Percentiles rank a stretch among this genome's conserved stretches.
These are phyloP conservation scores for Amblyjoppa fuscipennis DNA, from an alignment of 2,888 invertebrate species.

Conservation along the genomic window DNA sequence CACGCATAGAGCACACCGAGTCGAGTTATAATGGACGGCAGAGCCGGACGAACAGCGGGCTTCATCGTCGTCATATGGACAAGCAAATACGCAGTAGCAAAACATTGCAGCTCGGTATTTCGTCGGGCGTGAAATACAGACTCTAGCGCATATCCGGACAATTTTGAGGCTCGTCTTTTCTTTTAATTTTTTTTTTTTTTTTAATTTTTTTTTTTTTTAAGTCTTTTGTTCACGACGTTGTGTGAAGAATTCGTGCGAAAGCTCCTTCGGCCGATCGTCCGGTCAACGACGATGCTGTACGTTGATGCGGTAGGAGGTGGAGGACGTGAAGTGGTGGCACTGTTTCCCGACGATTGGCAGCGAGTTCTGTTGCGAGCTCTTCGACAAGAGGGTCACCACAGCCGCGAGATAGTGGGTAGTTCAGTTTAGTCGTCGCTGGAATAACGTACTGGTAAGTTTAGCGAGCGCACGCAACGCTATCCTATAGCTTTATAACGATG, in stretches of 20 bases:
- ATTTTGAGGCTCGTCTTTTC: background rate
- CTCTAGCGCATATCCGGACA: background rate
- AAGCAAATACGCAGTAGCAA: background rate
- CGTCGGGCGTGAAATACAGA: background rate
- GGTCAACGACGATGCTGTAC: background rate
- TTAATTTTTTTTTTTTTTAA: too few species aligned
- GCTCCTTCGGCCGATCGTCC: background rate
- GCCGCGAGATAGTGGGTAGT: slow-evolving; percentile 34
- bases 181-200: background rate
- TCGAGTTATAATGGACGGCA: background rate
- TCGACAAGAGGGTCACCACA: slow-evolving; percentile 11
- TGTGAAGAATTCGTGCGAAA: background rate
- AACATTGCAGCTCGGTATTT: background rate
- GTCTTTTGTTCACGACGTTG: background rate
- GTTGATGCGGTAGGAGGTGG: slow-evolving; percentile 5
- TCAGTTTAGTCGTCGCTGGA: slow-evolving; percentile 49
- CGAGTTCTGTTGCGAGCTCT: slow-evolving; percentile 1
- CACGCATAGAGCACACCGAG: background rate
- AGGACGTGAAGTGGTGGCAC: slow-evolving; percentile 31
- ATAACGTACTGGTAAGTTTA: slow-evolving; percentile 57
- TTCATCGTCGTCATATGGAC: background rate
- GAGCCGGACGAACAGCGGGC: background rate
- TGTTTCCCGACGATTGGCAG: slow-evolving; percentile 56
- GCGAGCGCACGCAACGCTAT: background rate
- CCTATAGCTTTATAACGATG: background rate